Evolutionary conservation across 2,888 invertebrate species (phyloP), one percentile per base, ranked within the genome.

Genomic region (Poecilus cupreus): DNA sequence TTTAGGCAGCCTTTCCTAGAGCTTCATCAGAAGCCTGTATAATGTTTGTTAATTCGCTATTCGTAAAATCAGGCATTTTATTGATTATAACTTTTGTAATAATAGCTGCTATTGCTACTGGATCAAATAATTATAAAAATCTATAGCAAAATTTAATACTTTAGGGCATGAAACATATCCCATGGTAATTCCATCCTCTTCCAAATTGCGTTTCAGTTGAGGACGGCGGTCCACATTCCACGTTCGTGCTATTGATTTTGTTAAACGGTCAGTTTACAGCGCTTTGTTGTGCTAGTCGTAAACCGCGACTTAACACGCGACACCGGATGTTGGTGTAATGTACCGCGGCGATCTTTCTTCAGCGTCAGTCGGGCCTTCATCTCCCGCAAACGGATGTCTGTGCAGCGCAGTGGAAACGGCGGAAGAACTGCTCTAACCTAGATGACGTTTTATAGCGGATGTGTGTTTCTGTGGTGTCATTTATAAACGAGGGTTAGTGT

Each of bases 341-440:
- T 60, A 60, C 60, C 60, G 13, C 26, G 60, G 60, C 13, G 60
- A 60, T 60, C 60, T 24, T 60, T 60, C 60, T 60, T 60, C 26
- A 16, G 18, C 20, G 51, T 24, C 60, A 22, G 13, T 2, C n/a
- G n/a, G 26, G 26, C 24, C 26, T 43, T 43, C 43, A 11, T 11
- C 43, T 43, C n/a, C 43, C 43, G 43, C 13, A 11, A 13, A n/a
- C 43, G 8, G 4, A 32, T 32, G 32, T 32, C 32, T 32, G 32
- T n/a, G n/a, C n/a, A n/a, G n/a, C n/a, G n/a, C 32, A 32, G 32
- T 32, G 5, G 32, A 5, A 32, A 8, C 8, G 5, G 32, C 32
- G 32, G 32, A 32, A 32, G 32, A 32, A 32, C 32, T 32, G 4
- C 32, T 8, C 32, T 32, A 32, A 10, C 43, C 11, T 11, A 43